Base-by-base conservation (phyloP, 2,113 vertebrate genomes). In the Ctenomys sociabilis region DNA sequence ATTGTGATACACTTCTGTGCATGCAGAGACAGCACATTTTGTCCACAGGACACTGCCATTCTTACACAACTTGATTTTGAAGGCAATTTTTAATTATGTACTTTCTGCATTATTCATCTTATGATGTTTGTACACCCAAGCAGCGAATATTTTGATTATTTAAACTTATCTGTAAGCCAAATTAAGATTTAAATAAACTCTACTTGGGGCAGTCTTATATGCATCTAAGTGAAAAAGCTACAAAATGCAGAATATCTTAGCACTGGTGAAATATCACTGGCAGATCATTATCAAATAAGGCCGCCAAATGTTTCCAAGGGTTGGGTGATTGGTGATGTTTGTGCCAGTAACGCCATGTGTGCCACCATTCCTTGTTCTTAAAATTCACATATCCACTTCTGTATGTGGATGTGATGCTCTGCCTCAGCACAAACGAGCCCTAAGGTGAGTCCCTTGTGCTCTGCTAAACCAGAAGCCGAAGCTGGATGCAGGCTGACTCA, bases 181-280 rank as follows among this genome's bases (percentile, higher is more conserved):
- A 40, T n/a, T 59, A 10, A 52, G 28, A 49, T 68, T 61, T 49
- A n/a, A 61, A 73, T 80, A 57, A 73, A 91, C 72, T 80, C 35
- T 89, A 11, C 4, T 66, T 80, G 19, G 10, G 6, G 3, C 78
- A 43, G 84, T 72, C 87, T 84, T 93, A 19, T 52, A 43, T 57
- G 66, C 6, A 92, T 0, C 28, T 54, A 90, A 5, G 1, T 82
- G 2, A 14, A 88, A 94, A 68, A 92, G 73, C 70, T 7, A 14
- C 9, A 80, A 73, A 80, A 88, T 82, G n/a, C 75, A 30, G 30
- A 91, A 96, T 88, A 93, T 19, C 54, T 84, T 91, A 59, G 37
- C 90, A 61, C 10, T 6, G n/a, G 43, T 30, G 43, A 72, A 32
- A 32, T 64, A 91, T 68, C 88, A 32, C 57, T 37, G 19, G 7